Evolutionary conservation across 2,888 invertebrate genomes (phyloP).

Genomic region (Drosophila suboccidentalis): DNA sequence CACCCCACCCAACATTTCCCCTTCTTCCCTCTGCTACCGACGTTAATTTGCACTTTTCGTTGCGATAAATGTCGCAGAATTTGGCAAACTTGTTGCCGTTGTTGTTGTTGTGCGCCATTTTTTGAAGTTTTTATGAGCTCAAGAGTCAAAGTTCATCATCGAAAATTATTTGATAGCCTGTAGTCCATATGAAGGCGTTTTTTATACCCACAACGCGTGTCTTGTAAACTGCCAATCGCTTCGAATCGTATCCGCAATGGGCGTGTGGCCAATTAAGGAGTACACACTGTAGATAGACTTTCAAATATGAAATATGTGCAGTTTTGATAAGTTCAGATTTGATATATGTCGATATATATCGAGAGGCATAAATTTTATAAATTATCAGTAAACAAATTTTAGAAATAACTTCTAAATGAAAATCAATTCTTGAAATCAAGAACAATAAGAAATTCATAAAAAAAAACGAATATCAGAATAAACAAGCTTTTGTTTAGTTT

Average conservation of each 20-base stretch:
- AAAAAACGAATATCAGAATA: background rate
- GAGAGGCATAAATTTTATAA: background rate
- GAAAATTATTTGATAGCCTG: constrained; percentile 64
- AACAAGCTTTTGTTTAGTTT: background rate
- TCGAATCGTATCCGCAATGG: constrained; percentile 38
- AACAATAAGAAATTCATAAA: background rate
- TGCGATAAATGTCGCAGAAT: constrained; percentile 76
- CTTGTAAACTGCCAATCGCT: constrained; percentile 40
- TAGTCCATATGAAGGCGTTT: constrained; percentile 46
- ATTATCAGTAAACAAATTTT: background rate
- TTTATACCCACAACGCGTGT: constrained; percentile 22
- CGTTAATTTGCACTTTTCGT: constrained; percentile 61
- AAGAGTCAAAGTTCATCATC: constrained; percentile 72
- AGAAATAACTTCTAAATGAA: background rate
- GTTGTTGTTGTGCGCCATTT: constrained; percentile 49
- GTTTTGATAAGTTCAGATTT: background rate
- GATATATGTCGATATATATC: too few species aligned
- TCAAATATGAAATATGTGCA: constrained; percentile 1
- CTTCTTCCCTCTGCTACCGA: background rate
- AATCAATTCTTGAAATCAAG: background rate
- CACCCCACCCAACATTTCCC: too few species aligned
- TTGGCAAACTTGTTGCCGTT: constrained; percentile 32
- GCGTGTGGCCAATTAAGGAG: constrained; percentile 51
- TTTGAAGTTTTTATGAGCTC: constrained; percentile 79
- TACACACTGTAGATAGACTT: constrained; percentile 24